Percentiles rank a stretch among this genome's conserved stretches.
Conservation (phyloP, 2,797 vertebrate species). For the Enteromius thamalakanensis region DNA sequence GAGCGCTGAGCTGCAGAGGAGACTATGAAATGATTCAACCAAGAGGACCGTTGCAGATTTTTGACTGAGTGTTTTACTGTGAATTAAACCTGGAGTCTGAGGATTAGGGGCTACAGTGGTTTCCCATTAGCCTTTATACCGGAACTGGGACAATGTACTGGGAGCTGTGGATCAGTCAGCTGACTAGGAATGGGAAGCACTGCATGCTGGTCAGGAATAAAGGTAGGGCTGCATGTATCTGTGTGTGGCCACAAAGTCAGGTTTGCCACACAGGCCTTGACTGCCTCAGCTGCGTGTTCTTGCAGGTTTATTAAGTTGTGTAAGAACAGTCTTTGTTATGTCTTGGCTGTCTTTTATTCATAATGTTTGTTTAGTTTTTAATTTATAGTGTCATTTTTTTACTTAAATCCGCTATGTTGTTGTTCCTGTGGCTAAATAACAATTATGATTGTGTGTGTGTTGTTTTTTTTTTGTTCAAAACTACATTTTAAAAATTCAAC, state of each 20-base stretch:
- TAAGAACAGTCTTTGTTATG: constrained; percentile 18
- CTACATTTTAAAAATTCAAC: neutral
- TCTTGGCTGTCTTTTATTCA: neutral
- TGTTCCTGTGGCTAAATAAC: neutral
- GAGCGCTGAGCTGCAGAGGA: constrained; percentile 67
- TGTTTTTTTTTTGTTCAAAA: neutral
- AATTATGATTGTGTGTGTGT: neutral
- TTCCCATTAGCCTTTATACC: neutral
- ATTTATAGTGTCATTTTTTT: neutral
- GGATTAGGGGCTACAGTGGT: neutral
- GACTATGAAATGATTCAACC: constrained; percentile 41
- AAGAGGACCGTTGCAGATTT: constrained; percentile 18
- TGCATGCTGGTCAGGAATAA: constrained; percentile 76
- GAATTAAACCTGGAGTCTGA: neutral
- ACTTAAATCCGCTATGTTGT: neutral
- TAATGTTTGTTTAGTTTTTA: neutral
- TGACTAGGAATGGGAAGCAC: constrained; percentile 73
- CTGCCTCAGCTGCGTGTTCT: constrained; percentile 31
- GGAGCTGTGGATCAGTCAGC: constrained; percentile 82
- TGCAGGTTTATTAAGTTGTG: constrained; percentile 20
- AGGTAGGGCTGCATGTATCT: constrained; percentile 73
- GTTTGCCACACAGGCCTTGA: neutral
- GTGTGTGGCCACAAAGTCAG: constrained; percentile 8
- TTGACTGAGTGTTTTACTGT: constrained; percentile 8
- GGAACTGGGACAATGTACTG: constrained; percentile 73